These are phyloP conservation scores for Ochotona princeps DNA, from an alignment of 2,113 vertebrate species.

Conservation along the genomic window DNA sequence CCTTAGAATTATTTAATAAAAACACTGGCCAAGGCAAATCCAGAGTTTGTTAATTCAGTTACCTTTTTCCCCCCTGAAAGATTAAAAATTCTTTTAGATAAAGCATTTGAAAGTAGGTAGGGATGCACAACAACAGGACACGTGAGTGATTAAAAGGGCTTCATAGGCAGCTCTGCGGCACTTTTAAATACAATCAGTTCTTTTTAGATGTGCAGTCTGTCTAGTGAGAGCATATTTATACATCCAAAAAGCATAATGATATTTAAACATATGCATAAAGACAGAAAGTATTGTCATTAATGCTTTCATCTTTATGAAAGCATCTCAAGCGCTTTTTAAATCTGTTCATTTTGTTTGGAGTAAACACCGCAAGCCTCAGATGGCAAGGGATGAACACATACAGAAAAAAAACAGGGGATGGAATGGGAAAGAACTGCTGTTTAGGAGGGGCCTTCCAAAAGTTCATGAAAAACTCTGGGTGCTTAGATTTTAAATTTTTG, in stretches of 20 bases:
- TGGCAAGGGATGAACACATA: background rate
- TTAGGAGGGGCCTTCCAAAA: too few relatives aligned
- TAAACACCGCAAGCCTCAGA: conserved; percentile 21
- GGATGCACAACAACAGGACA: background rate
- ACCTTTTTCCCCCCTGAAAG: conserved; percentile 21
- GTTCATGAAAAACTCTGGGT: too few relatives aligned
- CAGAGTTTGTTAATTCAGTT: background rate
- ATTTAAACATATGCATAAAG: conserved; percentile 42
- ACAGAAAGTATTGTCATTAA: background rate
- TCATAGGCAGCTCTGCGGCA: background rate
- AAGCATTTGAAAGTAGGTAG: background rate
- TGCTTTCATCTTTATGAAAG: background rate
- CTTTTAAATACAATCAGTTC: background rate
- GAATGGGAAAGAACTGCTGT: background rate
- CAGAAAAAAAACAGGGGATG: background rate
- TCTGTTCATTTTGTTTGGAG: background rate
- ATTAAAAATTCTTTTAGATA: background rate
- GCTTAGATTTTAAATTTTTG: too few relatives aligned
- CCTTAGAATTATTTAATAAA: background rate
- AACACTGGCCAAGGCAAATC: background rate
- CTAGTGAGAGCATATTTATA: conserved; percentile 33
- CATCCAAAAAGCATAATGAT: conserved; percentile 39
- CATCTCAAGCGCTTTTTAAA: background rate
- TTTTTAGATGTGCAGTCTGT: conserved; percentile 21
- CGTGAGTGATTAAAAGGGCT: background rate